A percentile compares a stretch with the other conserved stretches of the same genome.
phyloP scores from a whole-genome alignment of 2,888 invertebrate genomes.

The Cryptus armator region DNA sequence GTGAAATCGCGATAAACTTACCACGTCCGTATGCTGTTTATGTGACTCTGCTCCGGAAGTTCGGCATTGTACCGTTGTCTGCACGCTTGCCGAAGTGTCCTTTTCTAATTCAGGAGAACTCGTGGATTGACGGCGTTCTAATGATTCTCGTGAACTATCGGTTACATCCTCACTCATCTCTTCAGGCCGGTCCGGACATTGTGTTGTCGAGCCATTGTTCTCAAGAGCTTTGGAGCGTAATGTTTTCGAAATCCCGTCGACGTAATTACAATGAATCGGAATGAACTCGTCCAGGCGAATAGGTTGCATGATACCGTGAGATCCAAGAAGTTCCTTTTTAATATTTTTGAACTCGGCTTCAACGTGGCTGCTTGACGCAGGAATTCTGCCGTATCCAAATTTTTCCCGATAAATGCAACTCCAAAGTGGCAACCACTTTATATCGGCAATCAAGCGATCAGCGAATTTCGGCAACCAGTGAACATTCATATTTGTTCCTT shows the following conservation, averaged over 20 bases:
- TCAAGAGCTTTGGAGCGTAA: neutral
- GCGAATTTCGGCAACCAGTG: slow-evolving; percentile 43
- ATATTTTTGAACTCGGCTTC: slow-evolving; percentile 42
- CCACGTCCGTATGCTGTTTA: too few relatives aligned
- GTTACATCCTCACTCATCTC: neutral
- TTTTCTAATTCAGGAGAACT: too few relatives aligned
- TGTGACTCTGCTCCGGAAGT: too few relatives aligned
- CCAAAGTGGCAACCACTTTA: slow-evolving; percentile 48
- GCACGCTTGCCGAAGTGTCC: too few relatives aligned
- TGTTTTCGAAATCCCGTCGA: slow-evolving; percentile 25
- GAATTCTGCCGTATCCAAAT: slow-evolving; percentile 48
- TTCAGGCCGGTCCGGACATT: too few relatives aligned
- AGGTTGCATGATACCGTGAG: neutral
- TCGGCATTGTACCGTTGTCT: too few relatives aligned
- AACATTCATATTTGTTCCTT: slow-evolving; percentile 47
- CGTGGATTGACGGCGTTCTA: too few relatives aligned
- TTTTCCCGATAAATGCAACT: slow-evolving; percentile 43
- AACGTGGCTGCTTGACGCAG: slow-evolving; percentile 38
- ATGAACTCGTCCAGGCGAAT: slow-evolving; percentile 21
- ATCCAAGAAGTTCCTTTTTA: slow-evolving; percentile 22
- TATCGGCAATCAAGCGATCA: slow-evolving; percentile 19
- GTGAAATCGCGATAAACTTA: too few relatives aligned
- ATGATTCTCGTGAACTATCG: too few relatives aligned
- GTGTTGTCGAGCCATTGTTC: too few relatives aligned
- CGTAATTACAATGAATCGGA: slow-evolving; percentile 35